These are phyloP conservation scores for Typhlichthys eigenmanni DNA, from an alignment of 2,797 vertebrate species.

Conservation along the genomic window DNA sequence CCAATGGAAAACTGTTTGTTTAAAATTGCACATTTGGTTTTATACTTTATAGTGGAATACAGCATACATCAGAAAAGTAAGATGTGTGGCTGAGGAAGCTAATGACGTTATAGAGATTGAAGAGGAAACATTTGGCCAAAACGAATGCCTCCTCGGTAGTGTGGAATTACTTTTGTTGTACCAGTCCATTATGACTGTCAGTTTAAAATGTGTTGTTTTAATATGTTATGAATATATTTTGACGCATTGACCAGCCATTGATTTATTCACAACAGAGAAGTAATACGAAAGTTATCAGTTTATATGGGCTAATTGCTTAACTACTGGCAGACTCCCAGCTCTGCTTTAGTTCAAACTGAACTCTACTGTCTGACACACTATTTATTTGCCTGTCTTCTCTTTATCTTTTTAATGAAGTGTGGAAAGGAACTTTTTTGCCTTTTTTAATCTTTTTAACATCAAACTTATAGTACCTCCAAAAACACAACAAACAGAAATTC, in stretches of 20 bases:
- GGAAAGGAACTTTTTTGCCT: constrained; percentile 16
- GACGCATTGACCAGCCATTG: constrained; percentile 16
- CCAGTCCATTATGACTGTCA: no score
- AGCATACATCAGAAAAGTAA: constrained; percentile 2
- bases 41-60: constrained; percentile 6
- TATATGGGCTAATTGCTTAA: background rate
- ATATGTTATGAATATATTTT: no score
- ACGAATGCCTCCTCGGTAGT: no score
- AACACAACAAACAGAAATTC: no score
- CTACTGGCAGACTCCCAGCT: background rate
- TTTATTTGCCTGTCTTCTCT: background rate
- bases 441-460: constrained; percentile 8
- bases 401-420: constrained; percentile 14
- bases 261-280: constrained; percentile 63
- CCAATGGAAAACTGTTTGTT: no score
- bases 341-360: background rate
- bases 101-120: no score
- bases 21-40: background rate
- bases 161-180: no score
- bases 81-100: background rate
- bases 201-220: no score
- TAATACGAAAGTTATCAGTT: constrained; percentile 9
- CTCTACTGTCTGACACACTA: background rate
- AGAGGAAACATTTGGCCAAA: no score
- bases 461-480: background rate